Evolutionary conservation across 23 tunicate species (phyloP), one percentile per base, ranked within the genome.

Genomic region (Ascidia mentula): DNA sequence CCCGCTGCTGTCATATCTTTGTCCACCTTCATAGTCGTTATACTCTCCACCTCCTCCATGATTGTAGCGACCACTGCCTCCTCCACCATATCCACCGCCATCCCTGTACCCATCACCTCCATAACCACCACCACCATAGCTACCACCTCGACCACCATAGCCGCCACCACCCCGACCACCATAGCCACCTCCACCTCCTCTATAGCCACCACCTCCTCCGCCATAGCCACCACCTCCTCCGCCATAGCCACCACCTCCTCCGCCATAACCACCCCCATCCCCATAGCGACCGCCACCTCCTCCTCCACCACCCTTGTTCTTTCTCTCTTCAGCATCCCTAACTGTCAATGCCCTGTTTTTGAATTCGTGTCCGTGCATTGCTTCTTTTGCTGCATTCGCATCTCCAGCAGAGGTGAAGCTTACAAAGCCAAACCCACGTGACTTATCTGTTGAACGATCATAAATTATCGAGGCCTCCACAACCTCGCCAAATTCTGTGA

Each of bases 341-440:
- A 83, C 87, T 46, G 87, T 75, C 9, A 83, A 4, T 46, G 34
- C 26, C 28, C 87, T n/a, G 75, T 81, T 81, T 36, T 36, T 6
- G 28, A 83, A 60, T 13, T 83, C 81, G 6, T 31, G 5, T 83
- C 60, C 74, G 59, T 83, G 73, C 53, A 75, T 34, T 4, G 15
- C 35, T 36, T 83, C 37, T 24, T 75, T 83, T 5, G 81, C 89
- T 35, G 12, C 7, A 18, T 72, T 34, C 3, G 85, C 85, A 5
- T 73, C 73, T 12, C 35, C 59, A 35, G 36, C 74, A 38, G 17
- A 4, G 32, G 31, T 32, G 30, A 86, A 73, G 53, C 85, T 86
- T 4, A 86, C 90, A 80, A 86, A 86, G 4, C 85, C 90, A 73
- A 86, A 86, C 34, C 90, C 90, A 34, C 90, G 72, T 6, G 90